Percentiles rank a stretch among this genome's conserved stretches.
phyloP scores from a whole-genome alignment of 2,888 invertebrate genomes.

The Orthosia cruda region DNA sequence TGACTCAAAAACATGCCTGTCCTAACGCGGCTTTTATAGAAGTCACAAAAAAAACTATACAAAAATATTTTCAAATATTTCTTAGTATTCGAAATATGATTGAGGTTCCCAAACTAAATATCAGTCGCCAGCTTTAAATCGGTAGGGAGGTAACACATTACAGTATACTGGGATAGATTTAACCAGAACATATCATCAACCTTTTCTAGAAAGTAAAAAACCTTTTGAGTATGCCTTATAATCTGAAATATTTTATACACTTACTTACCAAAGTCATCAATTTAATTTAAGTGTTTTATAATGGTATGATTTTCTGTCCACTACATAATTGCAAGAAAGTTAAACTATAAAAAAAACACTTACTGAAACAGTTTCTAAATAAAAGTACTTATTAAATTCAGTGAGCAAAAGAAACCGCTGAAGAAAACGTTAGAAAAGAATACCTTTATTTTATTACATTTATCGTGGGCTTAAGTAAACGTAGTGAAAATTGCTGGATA shows the following conservation, averaged over 20 bases:
- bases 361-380: constrained; percentile 4
- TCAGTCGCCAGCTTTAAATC: no score
- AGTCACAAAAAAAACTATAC: no score
- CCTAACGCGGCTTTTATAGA: no score
- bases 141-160: no score
- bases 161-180: no score
- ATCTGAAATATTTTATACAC: background rate
- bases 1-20: no score
- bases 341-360: no score
- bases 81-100: no score
- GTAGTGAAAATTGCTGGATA: constrained; percentile 35
- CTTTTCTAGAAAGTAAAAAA: no score
- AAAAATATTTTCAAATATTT: no score
- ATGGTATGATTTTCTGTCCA: background rate
- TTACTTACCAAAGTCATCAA: background rate
- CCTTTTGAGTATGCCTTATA: background rate
- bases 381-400: background rate
- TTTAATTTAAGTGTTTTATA: background rate
- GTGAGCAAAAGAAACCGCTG: constrained; percentile 9
- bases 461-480: constrained; percentile 41
- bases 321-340: background rate
- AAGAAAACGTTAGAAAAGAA: constrained; percentile 33
- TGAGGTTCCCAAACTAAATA: no score
- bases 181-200: no score
- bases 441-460: constrained; percentile 35